Percentiles rank a stretch among this genome's conserved stretches.
phyloP scores from a whole-genome alignment of 2,113 vertebrate species.

The Grallaria varia region DNA sequence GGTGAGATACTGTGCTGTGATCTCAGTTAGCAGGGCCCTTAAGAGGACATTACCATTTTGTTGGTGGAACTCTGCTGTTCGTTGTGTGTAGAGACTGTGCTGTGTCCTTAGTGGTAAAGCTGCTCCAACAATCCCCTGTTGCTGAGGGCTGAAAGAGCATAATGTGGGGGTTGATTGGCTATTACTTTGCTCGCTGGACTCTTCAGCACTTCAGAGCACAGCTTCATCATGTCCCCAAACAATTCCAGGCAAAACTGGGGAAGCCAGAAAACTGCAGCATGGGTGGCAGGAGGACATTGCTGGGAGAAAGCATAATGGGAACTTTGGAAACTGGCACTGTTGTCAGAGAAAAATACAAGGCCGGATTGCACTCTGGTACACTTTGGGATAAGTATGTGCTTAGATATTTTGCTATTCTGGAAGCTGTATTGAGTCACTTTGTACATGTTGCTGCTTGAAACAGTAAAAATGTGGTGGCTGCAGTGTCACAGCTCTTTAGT shows the following conservation, averaged over 20 bases:
- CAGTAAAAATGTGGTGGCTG: not conserved
- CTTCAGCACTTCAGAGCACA: not conserved
- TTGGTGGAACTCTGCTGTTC: not conserved
- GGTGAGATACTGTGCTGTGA: not conserved
- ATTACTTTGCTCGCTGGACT: not conserved
- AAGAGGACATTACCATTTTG: not conserved
- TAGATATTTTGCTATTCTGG: not conserved
- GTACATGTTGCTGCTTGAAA: not conserved
- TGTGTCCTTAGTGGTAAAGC: not conserved
- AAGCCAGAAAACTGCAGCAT: not conserved
- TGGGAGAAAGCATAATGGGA: not conserved
- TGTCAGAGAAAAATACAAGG: not conserved
- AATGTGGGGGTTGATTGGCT: rapidly evolving
- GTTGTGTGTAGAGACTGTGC: no score
- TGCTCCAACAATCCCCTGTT: not conserved
- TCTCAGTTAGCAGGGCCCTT: not conserved
- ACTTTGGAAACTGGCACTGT: not conserved
- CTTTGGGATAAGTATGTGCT: not conserved
- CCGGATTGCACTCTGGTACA: not conserved
- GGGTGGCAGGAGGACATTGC: not conserved
- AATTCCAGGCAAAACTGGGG: not conserved
- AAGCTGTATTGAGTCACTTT: not conserved
- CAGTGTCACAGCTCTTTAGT: not conserved
- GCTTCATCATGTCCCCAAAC: not conserved
- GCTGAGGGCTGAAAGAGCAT: not conserved